Base-by-base conservation (phyloP, 2,113 vertebrate genomes). In the Verasper variegatus region DNA sequence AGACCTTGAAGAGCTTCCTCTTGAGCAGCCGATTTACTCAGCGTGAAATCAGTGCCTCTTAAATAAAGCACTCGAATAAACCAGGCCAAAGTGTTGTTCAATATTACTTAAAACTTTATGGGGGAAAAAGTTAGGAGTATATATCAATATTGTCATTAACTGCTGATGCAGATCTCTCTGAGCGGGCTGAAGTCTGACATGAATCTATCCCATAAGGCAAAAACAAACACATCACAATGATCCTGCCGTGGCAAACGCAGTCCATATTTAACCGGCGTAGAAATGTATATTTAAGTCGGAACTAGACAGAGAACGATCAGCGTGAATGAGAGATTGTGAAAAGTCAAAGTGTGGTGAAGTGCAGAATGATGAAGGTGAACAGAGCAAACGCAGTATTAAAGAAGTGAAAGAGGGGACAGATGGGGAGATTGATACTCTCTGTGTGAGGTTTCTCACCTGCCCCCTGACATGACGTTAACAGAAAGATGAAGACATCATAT, bases 401-500 rank as follows among this genome's bases (percentile, higher is more conserved):
- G 37, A 26, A 59, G 55, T 60, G 55, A 64, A 47, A 27, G 23
- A 45, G 40, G 45, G 47, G 47, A 52, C 20, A 51, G 71, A 67
- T 56, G 37, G 49, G 27, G 27, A 69, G 60, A 76, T 49, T 69
- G 76, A 78, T 80, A 68, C 59, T 70, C 71, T 76, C 69, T 23
- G 55, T 81, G 74, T 75, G 76, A 88, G 45, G 37, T 62, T 68
- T 85, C 68, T 73, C 80, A 87, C 85, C 76, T 90, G 71, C 76
- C 82, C 74, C 59, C 79, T 78, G 85, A 90, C 75, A 76, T 83
- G 87, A 86, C 77, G 61, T 72, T 84, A 79, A 76, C 86, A 74
- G 65, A 73, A 68, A 74, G 75, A 86, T 88, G 73, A 87, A 87
- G 83, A 89, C 87, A 90, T 90, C 70, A 70, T 84, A 88, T 78